Evolutionary conservation across 1,140 invertebrate species (phyloP), one percentile per base, ranked within the genome.

Genomic region (Papilio polyxenes): DNA sequence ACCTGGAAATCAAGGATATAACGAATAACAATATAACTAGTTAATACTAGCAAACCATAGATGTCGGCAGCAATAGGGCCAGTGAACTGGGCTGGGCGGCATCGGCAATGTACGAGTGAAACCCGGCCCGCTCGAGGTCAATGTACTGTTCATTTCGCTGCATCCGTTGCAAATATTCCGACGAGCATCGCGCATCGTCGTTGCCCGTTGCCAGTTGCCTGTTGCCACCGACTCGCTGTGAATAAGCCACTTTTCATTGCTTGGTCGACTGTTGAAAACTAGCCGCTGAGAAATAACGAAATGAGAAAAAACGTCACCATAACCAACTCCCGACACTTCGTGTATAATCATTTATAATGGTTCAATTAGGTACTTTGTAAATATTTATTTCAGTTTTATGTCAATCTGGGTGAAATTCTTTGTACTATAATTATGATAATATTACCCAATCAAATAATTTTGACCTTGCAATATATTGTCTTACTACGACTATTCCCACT

Each of bases 81-180:
- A 92, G 88, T 91, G 92, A 92, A 92, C 90, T 93, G 90, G 90
- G 90, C 89, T 92, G 89, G 92, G 89, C 89, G 90, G 87, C 87
- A 10, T 44, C 56, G n/a, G 56, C 56, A 88, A 83, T 86, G 84
- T 89, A 90, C 89, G 89, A 93, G 93, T 93, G 92, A 94, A 94
- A 94, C 92, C 91, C 87, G 89, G 91, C 89, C 85, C 83, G 87
- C 84, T 90, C 85, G 90, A 91, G 92, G 91, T 93, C 92, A 90
- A 90, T 87, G 93, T 93, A 92, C 93, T 93, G 87, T 90, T 91
- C 92, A 93, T 93, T 94, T 94, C 89, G 90, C 93, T 94, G 93
- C 93, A 94, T 94, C 92, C 92, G 91, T 93, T 94, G 93, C 93
- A 93, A 94, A 93, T 93, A 94, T 87, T 91, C 87, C 87, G 90